Evolutionary conservation across 1,140 invertebrate species (phyloP).

Genomic region (Drosophila hydei): DNA sequence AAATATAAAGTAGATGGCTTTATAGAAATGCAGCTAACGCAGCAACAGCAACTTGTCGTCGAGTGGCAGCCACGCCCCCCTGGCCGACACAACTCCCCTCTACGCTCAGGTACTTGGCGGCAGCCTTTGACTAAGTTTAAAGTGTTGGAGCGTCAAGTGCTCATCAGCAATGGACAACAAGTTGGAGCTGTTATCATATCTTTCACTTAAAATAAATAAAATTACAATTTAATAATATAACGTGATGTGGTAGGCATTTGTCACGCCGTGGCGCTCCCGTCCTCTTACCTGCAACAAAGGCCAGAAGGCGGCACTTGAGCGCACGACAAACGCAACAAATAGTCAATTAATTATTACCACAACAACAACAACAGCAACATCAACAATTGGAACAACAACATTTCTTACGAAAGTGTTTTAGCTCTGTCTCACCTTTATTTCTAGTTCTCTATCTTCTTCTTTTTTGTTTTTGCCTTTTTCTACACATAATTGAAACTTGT

Average conservation of each 20-base stretch:
- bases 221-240: slow-evolving; percentile 81
- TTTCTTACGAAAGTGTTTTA: slow-evolving; percentile 77
- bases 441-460: slow-evolving; percentile 7
- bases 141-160: slow-evolving; percentile 8
- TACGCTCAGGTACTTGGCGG: slow-evolving; percentile 28
- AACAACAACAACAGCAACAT: slow-evolving; percentile 44
- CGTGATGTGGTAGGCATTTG: slow-evolving; percentile 18
- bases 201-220: slow-evolving; percentile 81
- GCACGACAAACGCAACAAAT: slow-evolving; percentile 73
- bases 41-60: background rate
- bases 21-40: slow-evolving; percentile 53
- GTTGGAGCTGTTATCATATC: slow-evolving; percentile 70
- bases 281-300: background rate
- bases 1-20: slow-evolving; percentile 70
- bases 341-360: slow-evolving; percentile 80
- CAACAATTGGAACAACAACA: slow-evolving; percentile 43
- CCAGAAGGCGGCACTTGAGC: slow-evolving; percentile 62
- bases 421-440: slow-evolving; percentile 39
- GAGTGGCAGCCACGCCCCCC: slow-evolving; percentile 4
- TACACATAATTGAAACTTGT: slow-evolving; percentile 81
- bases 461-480: slow-evolving; percentile 40
- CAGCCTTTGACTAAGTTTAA: slow-evolving; percentile 51
- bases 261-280: background rate
- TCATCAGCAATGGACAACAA: slow-evolving; percentile 23
- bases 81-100: background rate